These are phyloP conservation scores for Oreohelix idahoensis DNA, from an alignment of 1,140 invertebrate genomes.

Conservation along the genomic window DNA sequence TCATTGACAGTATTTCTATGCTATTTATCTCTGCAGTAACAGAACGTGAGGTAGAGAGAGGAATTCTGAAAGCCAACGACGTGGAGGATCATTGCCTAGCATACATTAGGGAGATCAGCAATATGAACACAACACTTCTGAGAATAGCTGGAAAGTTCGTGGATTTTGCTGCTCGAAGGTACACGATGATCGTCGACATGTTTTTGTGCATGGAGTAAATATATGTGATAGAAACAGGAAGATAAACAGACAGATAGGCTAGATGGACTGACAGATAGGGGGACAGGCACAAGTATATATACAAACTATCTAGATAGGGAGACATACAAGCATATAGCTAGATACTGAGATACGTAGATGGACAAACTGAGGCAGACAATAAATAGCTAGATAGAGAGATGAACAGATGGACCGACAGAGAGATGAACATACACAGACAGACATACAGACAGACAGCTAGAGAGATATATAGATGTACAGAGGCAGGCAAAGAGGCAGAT, in stretches of 20 bases:
- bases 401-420: no score
- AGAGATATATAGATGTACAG: no score
- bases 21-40: conserved; percentile 82
- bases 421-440: no score
- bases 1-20: no score
- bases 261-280: neutral
- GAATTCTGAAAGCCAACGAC: conserved; percentile 92
- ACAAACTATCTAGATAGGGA: no score
- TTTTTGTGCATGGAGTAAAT: neutral
- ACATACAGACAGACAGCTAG: no score
- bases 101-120: conserved; percentile 96
- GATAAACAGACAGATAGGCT: neutral
- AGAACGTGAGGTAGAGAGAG: conserved; percentile 96
- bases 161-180: conserved; percentile 90
- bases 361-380: no score
- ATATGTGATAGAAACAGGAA: neutral
- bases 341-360: neutral
- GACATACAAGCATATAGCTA: neutral
- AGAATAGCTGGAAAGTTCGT: conserved; percentile 92
- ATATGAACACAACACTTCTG: conserved; percentile 95
- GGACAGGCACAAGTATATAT: neutral
- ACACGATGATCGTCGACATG: neutral
- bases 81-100: conserved; percentile 97
- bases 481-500: no score
- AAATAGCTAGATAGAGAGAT: no score